Percentiles rank a stretch among this genome's conserved stretches.
Conservation (phyloP, 1,140 invertebrate genomes). For the Mercenaria mercenaria region DNA sequence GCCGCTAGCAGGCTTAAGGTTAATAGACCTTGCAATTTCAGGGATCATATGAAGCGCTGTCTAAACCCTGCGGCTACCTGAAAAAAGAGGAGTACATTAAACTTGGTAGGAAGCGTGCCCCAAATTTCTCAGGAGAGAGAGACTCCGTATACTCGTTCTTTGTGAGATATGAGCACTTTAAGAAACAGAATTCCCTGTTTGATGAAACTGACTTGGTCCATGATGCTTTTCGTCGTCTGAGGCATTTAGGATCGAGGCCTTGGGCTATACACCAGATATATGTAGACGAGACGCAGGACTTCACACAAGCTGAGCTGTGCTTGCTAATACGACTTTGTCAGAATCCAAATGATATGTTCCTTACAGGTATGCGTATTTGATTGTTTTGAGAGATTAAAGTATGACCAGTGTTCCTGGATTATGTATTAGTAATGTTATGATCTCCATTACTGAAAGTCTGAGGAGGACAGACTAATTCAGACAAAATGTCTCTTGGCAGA, state of each 20-base stretch:
- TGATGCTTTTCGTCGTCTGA: constrained; percentile 51
- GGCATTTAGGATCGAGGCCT: neutral
- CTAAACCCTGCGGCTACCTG: constrained; percentile 69
- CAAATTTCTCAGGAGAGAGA: constrained; percentile 76
- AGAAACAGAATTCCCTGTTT: constrained; percentile 70
- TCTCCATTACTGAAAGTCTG: too few relatives aligned
- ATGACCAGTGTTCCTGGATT: too few relatives aligned
- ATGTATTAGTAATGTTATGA: too few relatives aligned
- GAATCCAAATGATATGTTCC: constrained; percentile 83
- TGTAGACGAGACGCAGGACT: constrained; percentile 85
- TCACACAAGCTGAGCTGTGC: constrained; percentile 83
- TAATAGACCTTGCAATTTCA: constrained; percentile 6
- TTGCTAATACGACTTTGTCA: constrained; percentile 80
- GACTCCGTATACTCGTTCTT: constrained; percentile 74
- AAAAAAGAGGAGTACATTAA: constrained; percentile 71
- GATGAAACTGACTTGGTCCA: constrained; percentile 78
- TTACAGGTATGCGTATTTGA: constrained; percentile 69
- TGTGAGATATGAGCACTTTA: constrained; percentile 64
- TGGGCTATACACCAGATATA: constrained; percentile 82
- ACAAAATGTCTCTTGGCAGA: too few relatives aligned
- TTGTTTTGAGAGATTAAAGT: too few relatives aligned
- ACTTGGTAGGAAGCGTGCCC: constrained; percentile 78
- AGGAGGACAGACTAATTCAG: too few relatives aligned
- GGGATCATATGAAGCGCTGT: constrained; percentile 80
- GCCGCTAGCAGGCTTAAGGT: too few relatives aligned